A percentile compares a stretch with the other conserved stretches of the same genome.
Evolutionary conservation across 2,113 vertebrate genomes (phyloP).

Genomic region (Aspidoscelis tigris): DNA sequence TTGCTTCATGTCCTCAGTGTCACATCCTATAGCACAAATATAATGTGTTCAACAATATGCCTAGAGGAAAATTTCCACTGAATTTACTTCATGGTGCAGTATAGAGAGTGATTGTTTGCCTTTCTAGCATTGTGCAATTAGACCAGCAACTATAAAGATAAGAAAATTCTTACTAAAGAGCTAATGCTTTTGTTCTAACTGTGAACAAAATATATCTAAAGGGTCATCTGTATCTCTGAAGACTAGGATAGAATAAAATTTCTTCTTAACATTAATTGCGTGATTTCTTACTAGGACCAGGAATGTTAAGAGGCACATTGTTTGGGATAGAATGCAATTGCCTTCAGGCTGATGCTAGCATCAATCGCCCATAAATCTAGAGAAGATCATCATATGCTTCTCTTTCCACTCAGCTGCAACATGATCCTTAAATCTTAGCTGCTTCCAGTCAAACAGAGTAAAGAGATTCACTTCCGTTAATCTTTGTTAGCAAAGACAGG

Average conservation of each 20-base stretch:
- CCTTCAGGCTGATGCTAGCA: background rate
- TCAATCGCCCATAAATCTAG: background rate
- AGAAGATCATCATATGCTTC: background rate
- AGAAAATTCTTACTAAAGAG: background rate
- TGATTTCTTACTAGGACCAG: background rate
- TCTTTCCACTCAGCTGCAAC: background rate
- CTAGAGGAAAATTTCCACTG: constrained; percentile 27
- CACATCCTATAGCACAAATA: background rate
- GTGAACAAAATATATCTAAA: constrained; percentile 32
- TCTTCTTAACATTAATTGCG: background rate
- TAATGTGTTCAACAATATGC: background rate
- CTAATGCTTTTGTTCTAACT: constrained; percentile 8
- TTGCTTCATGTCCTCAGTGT: background rate
- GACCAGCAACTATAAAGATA: constrained; percentile 4
- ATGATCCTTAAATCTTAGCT: background rate
- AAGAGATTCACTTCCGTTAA: background rate
- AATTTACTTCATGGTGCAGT: constrained; percentile 32
- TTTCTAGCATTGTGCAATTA: constrained; percentile 11
- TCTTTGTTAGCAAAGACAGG: background rate
- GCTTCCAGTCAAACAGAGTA: background rate
- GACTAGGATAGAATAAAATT: background rate
- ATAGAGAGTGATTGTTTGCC: constrained; percentile 15
- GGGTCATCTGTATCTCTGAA: background rate
- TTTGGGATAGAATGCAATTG: background rate
- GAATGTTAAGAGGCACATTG: background rate